These are phyloP conservation scores for Pentalonia nigronervosa DNA, from an alignment of 1,140 invertebrate genomes.

Conservation along the genomic window DNA sequence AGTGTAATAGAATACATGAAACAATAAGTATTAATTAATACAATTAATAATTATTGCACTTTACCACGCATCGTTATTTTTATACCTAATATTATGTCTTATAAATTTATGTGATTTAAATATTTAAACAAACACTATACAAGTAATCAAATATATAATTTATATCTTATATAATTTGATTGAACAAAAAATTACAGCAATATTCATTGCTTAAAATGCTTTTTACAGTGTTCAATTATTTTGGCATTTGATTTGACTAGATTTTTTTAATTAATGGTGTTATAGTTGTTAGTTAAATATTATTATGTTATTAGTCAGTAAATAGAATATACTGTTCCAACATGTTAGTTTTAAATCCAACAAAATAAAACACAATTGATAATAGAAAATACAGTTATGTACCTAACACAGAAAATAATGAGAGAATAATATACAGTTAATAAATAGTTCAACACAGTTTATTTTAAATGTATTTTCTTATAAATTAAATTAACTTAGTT, in stretches of 20 bases:
- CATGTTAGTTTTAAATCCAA: not conserved
- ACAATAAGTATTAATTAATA: too few relatives aligned
- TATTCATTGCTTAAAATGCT: not conserved
- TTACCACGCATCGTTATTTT: too few relatives aligned
- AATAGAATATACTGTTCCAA: not conserved
- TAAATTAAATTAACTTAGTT: not conserved
- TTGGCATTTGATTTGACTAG: not conserved
- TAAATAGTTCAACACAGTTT: not conserved
- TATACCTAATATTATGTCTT: too few relatives aligned
- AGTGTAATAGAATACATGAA: too few relatives aligned
- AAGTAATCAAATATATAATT: too few relatives aligned
- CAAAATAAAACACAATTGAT: not conserved
- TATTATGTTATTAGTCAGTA: not conserved
- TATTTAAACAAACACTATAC: too few relatives aligned
- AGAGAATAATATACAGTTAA: not conserved
- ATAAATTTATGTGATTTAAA: too few relatives aligned
- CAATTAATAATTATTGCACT: too few relatives aligned
- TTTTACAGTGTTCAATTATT: not conserved
- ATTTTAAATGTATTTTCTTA: not conserved
- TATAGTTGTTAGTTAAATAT: not conserved
- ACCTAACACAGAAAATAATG: not conserved
- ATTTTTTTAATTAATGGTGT: not conserved
- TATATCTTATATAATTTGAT: too few relatives aligned
- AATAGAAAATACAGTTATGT: not conserved
- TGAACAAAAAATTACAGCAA: not conserved